Conservation (phyloP, 2,888 invertebrate species). For the Fragum whitleyi region DNA sequence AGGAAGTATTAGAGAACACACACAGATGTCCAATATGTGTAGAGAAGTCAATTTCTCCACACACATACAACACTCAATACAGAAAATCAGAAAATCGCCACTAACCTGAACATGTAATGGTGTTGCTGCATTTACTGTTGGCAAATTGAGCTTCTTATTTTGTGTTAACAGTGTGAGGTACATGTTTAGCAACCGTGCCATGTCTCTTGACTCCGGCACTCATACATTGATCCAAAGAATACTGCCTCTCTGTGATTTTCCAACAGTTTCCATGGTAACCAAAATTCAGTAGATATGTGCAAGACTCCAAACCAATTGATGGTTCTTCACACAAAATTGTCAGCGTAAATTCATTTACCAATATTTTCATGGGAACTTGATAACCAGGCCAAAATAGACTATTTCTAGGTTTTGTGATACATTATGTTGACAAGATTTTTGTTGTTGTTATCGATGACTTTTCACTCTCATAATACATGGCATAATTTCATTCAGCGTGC, state of each 20-base stretch:
- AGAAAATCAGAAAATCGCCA: constrained; percentile 21
- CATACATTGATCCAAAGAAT: constrained; percentile 66
- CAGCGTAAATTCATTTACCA: constrained; percentile 64
- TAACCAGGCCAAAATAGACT: constrained; percentile 11
- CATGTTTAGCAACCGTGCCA: constrained; percentile 75
- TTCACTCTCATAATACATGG: no score
- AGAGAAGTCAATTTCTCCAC: constrained; percentile 7
- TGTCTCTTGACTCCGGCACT: constrained; percentile 58
- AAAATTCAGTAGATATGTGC: constrained; percentile 66
- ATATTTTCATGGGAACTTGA: constrained; percentile 45
- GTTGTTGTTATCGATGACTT: no score
- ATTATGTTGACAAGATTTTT: no score
- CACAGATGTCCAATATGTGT: constrained; percentile 22
- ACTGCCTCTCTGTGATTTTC: constrained; percentile 70
- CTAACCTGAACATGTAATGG: constrained; percentile 70
- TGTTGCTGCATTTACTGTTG: constrained; percentile 64
- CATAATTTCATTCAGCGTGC: no score
- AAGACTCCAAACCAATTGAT: constrained; percentile 62
- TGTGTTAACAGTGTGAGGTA: constrained; percentile 73
- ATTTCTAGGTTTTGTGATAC: neutral
- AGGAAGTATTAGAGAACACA: constrained; percentile 21
- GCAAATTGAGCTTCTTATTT: constrained; percentile 69
- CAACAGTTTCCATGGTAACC: constrained; percentile 72
- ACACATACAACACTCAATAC: neutral
- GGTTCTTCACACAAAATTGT: constrained; percentile 52